Conservation (phyloP, 2,113 vertebrate genomes). For the Cricetomys ansorgei region DNA sequence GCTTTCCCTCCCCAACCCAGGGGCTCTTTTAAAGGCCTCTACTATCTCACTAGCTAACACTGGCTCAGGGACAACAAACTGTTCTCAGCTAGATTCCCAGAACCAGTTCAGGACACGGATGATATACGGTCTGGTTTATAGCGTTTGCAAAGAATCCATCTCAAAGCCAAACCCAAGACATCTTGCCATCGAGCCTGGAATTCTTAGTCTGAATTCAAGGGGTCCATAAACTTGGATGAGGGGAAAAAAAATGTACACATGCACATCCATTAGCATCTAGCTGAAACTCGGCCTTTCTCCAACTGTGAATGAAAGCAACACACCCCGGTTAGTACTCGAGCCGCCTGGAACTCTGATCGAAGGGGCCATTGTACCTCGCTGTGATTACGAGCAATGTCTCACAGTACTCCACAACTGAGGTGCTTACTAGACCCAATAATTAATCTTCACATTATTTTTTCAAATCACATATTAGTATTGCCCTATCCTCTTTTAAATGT, state of each 20-base stretch:
- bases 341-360: neutral
- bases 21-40: neutral
- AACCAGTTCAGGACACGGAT: neutral
- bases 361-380: neutral
- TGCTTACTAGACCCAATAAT: neutral
- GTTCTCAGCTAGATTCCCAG: neutral
- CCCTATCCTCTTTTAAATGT: neutral
- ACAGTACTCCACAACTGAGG: neutral
- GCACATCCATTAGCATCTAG: neutral
- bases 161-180: neutral
- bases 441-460: neutral
- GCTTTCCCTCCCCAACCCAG: fast-evolving
- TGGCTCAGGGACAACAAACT: neutral
- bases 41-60: neutral
- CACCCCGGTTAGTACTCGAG: neutral
- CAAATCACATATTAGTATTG: neutral
- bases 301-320: neutral
- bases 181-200: neutral
- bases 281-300: neutral
- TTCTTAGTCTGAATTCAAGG: neutral
- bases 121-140: neutral
- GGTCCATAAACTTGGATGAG: neutral
- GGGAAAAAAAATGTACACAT: neutral
- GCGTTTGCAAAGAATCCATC: neutral
- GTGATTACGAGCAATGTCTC: neutral